Evolutionary conservation across 53 echinoderm and acorn worm species (phyloP).

Genomic region (Actinopyga echinites): DNA sequence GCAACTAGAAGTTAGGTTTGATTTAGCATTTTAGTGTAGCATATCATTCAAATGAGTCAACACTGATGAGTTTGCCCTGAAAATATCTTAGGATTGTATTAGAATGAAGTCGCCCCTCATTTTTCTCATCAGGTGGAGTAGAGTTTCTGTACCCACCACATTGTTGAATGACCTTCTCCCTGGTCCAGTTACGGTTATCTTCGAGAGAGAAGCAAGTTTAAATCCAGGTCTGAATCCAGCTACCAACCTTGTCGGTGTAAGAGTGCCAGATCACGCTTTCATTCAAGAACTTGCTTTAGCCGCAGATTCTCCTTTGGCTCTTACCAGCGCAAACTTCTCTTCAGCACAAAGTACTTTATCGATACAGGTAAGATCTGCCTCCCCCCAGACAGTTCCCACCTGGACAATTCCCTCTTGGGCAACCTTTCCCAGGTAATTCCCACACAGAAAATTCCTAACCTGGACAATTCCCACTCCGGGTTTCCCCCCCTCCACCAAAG

Average conservation of each 20-base stretch:
- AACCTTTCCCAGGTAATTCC: too few species aligned
- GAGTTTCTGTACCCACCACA: constrained; percentile 64
- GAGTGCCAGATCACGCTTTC: constrained; percentile 83
- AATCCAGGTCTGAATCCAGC: constrained; percentile 80
- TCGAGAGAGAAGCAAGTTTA: constrained; percentile 72
- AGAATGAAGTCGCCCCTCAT: too few species aligned
- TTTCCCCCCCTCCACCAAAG: too few species aligned
- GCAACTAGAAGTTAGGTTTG: too few species aligned
- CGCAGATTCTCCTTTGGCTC: constrained; percentile 74
- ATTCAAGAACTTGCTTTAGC: constrained; percentile 70
- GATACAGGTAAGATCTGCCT: constrained; percentile 60
- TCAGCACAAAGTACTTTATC: constrained; percentile 80
- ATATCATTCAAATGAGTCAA: too few species aligned
- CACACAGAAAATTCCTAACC: too few species aligned
- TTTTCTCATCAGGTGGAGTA: constrained; percentile 70
- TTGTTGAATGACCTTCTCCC: constrained; percentile 82
- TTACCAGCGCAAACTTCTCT: constrained; percentile 91
- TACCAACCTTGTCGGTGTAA: constrained; percentile 75
- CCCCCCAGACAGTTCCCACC: too few species aligned
- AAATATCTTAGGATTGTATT: too few species aligned
- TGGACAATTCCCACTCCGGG: too few species aligned
- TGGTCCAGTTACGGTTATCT: constrained; percentile 86
- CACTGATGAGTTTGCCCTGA: too few species aligned
- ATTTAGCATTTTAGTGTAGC: too few species aligned
- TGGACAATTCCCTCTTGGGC: too few species aligned